phyloP scores from a whole-genome alignment of 2,888 invertebrate species.

The Drosophila suboccidentalis region DNA sequence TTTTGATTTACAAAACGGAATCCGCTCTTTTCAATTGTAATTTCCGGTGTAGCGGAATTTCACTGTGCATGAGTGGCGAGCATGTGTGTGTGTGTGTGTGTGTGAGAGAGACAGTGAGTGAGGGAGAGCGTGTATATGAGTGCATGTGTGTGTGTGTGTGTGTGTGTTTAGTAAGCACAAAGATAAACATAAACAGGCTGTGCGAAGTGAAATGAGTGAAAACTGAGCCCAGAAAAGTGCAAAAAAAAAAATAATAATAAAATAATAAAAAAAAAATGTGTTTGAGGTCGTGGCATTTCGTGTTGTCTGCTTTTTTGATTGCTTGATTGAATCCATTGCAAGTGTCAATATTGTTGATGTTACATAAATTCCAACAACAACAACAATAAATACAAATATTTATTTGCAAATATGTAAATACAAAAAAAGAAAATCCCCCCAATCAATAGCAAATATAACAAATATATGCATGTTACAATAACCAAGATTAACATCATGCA shows the following conservation, averaged over 20 bases:
- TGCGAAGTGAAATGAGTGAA: conserved; percentile 47
- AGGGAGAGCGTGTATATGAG: not conserved
- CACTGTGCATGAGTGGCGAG: conserved; percentile 47
- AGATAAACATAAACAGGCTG: conserved; percentile 44
- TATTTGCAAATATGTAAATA: not conserved
- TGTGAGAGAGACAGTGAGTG: conserved; percentile 2
- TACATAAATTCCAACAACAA: conserved; percentile 56
- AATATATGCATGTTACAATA: not conserved
- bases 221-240: conserved; percentile 41
- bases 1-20: conserved; percentile 56
- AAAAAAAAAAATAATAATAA: conserved; percentile 23
- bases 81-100: conserved; percentile 15
- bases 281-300: conserved; percentile 20
- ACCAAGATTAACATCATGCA: conserved; percentile 3
- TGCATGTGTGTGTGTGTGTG: conserved; percentile 11
- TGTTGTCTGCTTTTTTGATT: conserved; percentile 46
- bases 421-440: not conserved
- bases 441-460: not conserved
- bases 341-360: conserved; percentile 56
- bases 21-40: conserved; percentile 79
- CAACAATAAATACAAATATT: not conserved
- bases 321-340: conserved; percentile 49
- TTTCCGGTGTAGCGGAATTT: conserved; percentile 81
- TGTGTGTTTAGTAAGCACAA: conserved; percentile 35
- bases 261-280: not conserved